phyloP scores from a whole-genome alignment of 2,797 vertebrate species.

The Sebastes nivosus region DNA sequence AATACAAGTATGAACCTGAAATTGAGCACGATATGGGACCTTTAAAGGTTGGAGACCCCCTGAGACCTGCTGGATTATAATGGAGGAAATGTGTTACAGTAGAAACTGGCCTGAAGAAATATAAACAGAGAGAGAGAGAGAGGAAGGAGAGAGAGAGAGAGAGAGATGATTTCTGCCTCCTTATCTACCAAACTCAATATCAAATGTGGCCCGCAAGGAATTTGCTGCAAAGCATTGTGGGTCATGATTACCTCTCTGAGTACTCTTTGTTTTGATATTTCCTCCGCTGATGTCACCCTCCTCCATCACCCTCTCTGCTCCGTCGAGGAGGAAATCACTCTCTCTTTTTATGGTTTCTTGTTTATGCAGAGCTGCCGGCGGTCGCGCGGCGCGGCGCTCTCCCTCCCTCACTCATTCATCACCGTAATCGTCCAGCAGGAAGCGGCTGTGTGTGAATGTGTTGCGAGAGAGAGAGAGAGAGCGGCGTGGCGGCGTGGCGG shows the following conservation, averaged over 20 bases:
- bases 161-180: neutral
- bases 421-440: conserved; percentile 26
- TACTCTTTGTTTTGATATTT: neutral
- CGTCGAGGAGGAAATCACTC: conserved; percentile 18
- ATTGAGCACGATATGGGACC: too few relatives aligned
- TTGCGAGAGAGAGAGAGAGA: too few relatives aligned
- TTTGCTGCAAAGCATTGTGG: conserved; percentile 31
- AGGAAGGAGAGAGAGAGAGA: neutral
- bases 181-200: conserved; percentile 35
- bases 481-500: neutral
- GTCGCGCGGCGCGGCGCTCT: neutral
- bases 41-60: neutral
- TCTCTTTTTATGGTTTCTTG: neutral
- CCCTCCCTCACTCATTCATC: conserved; percentile 31
- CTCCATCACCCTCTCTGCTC: conserved; percentile 1
- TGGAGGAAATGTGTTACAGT: neutral
- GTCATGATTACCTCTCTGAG: neutral
- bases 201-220: neutral
- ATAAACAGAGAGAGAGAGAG: neutral
- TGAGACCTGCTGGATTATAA: neutral
- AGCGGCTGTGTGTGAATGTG: conserved; percentile 10
- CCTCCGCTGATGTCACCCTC: conserved; percentile 1
- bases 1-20: too few relatives aligned
- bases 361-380: conserved; percentile 24
- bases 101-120: neutral